These are phyloP conservation scores for Babylonia areolata DNA, from an alignment of 1,140 invertebrate genomes.

Conservation along the genomic window DNA sequence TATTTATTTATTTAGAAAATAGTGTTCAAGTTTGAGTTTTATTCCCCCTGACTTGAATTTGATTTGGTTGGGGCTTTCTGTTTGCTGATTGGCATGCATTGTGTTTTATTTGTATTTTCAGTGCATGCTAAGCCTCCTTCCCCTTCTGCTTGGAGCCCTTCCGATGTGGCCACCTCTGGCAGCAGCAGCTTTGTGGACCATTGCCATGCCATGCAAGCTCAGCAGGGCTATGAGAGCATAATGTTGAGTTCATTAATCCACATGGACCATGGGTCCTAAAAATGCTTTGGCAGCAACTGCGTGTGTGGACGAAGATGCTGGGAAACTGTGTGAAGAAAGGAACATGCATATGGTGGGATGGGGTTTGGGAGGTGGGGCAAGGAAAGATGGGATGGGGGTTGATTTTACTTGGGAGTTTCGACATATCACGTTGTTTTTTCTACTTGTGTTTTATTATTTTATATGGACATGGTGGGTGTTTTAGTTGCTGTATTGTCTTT, in stretches of 20 bases:
- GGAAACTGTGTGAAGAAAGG: no score
- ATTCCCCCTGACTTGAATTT: no score
- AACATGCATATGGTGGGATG: background rate
- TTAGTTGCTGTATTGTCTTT: no score
- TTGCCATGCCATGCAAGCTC: background rate
- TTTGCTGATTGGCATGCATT: background rate
- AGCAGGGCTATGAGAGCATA: background rate
- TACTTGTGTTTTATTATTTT: background rate
- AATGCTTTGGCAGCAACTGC: background rate
- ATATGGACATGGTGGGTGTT: no score
- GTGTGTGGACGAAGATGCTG: background rate
- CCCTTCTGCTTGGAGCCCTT: background rate
- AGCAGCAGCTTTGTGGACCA: background rate
- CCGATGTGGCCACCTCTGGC: background rate
- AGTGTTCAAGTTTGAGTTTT: no score
- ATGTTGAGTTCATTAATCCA: background rate
- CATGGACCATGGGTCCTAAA: background rate
- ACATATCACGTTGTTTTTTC: background rate
- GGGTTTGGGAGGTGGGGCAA: background rate
- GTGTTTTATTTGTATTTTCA: background rate
- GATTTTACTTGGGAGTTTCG: background rate
- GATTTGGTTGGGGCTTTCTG: no score
- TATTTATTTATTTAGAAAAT: no score
- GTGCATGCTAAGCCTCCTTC: background rate
- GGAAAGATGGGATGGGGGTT: background rate